These are phyloP conservation scores for Rhinoptilus africanus DNA, from an alignment of 2,113 vertebrate genomes.

Conservation along the genomic window DNA sequence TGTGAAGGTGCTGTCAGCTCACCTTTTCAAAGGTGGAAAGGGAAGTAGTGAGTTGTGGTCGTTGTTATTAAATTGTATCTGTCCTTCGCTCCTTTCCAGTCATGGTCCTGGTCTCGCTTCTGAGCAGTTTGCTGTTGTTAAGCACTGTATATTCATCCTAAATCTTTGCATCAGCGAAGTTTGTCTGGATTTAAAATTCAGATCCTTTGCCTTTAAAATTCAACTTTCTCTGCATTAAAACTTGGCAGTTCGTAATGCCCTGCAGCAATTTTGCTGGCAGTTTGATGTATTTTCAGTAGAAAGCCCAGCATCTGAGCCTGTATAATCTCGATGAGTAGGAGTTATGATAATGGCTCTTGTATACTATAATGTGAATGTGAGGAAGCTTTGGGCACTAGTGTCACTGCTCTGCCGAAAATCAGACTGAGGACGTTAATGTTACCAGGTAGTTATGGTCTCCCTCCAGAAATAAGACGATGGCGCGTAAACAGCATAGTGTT, in stretches of 20 bases:
- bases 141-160: background rate
- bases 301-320: background rate
- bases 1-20: background rate
- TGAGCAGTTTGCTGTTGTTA: background rate
- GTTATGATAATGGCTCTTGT: fast-evolving
- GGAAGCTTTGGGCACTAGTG: background rate
- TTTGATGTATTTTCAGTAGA: background rate
- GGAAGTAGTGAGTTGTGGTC: background rate
- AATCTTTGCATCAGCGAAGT: background rate
- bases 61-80: background rate
- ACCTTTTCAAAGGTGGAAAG: background rate
- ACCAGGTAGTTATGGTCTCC: background rate
- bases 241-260: background rate
- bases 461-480: background rate
- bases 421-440: background rate
- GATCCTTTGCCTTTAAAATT: background rate
- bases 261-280: background rate
- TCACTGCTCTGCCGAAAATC: background rate
- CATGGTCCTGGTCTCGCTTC: fast-evolving
- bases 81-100: background rate
- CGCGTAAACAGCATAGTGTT: background rate
- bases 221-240: background rate
- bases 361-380: background rate
- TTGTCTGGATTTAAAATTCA: background rate
- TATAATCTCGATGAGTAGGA: background rate